Evolutionary conservation across 92 coral and sea anemone genomes (phyloP).

Genomic region (Epizoanthus stellaris): DNA sequence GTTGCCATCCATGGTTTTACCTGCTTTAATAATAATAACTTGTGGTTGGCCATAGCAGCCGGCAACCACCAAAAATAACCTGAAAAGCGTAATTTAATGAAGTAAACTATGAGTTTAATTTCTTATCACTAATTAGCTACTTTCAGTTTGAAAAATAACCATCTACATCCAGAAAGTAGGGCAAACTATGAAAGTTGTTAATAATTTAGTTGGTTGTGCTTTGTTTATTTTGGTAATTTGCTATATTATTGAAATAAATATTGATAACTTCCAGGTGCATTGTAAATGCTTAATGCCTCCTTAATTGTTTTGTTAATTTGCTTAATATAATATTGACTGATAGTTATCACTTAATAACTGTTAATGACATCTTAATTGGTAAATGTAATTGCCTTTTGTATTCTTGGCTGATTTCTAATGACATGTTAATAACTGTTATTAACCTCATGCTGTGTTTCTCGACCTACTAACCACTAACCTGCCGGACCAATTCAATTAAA

Average conservation of each 20-base stretch:
- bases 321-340: neutral
- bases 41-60: too few relatives aligned
- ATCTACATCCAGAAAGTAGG: neutral
- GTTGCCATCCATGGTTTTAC: too few relatives aligned
- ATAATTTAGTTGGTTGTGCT: neutral
- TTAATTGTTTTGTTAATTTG: neutral
- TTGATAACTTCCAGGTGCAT: neutral
- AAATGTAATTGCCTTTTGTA: neutral
- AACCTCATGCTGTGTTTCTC: conserved; percentile 1
- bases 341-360: neutral
- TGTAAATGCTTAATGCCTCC: neutral
- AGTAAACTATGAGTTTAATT: too few relatives aligned
- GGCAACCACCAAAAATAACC: too few relatives aligned
- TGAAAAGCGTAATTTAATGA: too few relatives aligned
- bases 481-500: conserved; percentile 10
- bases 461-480: conserved; percentile 33
- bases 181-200: neutral
- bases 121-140: too few relatives aligned
- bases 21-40: too few relatives aligned
- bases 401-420: neutral
- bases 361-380: conserved; percentile 9
- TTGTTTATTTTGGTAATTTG: neutral
- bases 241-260: neutral
- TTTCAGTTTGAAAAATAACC: too few relatives aligned
- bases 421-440: neutral